Base-by-base conservation (phyloP, 2,797 vertebrate genomes). In the Gouania willdenowi region DNA sequence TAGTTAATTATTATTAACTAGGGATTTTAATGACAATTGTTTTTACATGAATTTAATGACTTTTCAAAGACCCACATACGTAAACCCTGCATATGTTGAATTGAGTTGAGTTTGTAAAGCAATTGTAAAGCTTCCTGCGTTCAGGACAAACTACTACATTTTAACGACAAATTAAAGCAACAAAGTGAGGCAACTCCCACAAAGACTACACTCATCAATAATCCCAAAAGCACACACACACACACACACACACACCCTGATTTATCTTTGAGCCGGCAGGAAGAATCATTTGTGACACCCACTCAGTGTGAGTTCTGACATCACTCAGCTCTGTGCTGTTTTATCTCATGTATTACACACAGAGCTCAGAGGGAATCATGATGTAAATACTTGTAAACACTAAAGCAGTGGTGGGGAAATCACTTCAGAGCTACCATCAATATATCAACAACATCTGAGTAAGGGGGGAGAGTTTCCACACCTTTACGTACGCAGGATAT, bases 331-430 rank as follows among this genome's bases (percentile, higher is more conserved):
- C 38, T 25, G 37, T 22, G 1, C 1, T 35, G 12, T 37, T 62
- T 68, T 27, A 69, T 74, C 63, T 66, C 32, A 53, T 74, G 62
- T 55, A 45, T 46, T 50, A 47, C 28, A 6, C 17, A 40, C 19
- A 25, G 58, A 34, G 26, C 45, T 50, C 25, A 7, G 29, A 37
- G 15, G 27, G 39, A 56, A 51, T 23, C 36, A 54, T 81, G 74
- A 76, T 73, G 71, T 66, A 67, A 79, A 53, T 7, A 38, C 10
- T 54, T 66, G 67, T 71, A 73, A 75, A 77, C 55, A 69, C 41
- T 44, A 37, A 56, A 40, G 44, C 7, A 27, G 10, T 45, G 50
- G 40, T 46, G 45, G 4, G 5, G 53, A 27, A 62, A 52, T 15
- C 45, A 58, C 69, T 74, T 59, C 22, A 31, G 41, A 59, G 51